Evolutionary conservation across 2,888 invertebrate genomes (phyloP), one percentile per base, ranked within the genome.

Genomic region (Trichacis sp.): DNA sequence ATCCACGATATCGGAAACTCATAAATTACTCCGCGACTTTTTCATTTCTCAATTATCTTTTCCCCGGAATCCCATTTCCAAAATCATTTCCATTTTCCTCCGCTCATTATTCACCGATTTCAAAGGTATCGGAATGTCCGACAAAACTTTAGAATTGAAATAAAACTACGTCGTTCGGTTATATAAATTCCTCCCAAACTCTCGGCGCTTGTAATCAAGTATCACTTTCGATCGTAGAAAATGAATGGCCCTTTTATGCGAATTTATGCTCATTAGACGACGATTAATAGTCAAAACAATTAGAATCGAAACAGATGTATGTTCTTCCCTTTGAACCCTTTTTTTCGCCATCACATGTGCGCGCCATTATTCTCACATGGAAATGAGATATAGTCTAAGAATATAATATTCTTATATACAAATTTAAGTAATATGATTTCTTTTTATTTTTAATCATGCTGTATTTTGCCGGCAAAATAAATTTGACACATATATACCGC

Each of bases 341-440:
- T 24, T 47, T 47, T 47, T 19, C 36, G 45, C 38, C 45, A 64
- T 64, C 66, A 69, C 73, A 70, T 69, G 69, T 73, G 70, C 71
- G 75, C 71, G 71, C 52, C 58, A 46, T 75, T 73, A 72, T n/a
- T n/a, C n/a, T n/a, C n/a, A n/a, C n/a, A n/a, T n/a, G n/a, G n/a
- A n/a, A n/a, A n/a, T n/a, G n/a, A n/a, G n/a, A n/a, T n/a, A n/a
- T n/a, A n/a, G n/a, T n/a, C n/a, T n/a, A n/a, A n/a, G n/a, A n/a
- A n/a, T n/a, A n/a, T n/a, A n/a, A n/a, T n/a, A n/a, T n/a, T n/a
- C n/a, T n/a, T n/a, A n/a, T n/a, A n/a, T n/a, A n/a, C n/a, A n/a
- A n/a, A n/a, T n/a, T n/a, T n/a, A n/a, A n/a, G n/a, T n/a, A n/a
- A n/a, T n/a, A n/a, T n/a, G n/a, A n/a, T n/a, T n/a, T n/a, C n/a